These are phyloP conservation scores for Dufourea novaeangliae DNA, from an alignment of 1,140 invertebrate genomes.

Conservation along the genomic window DNA sequence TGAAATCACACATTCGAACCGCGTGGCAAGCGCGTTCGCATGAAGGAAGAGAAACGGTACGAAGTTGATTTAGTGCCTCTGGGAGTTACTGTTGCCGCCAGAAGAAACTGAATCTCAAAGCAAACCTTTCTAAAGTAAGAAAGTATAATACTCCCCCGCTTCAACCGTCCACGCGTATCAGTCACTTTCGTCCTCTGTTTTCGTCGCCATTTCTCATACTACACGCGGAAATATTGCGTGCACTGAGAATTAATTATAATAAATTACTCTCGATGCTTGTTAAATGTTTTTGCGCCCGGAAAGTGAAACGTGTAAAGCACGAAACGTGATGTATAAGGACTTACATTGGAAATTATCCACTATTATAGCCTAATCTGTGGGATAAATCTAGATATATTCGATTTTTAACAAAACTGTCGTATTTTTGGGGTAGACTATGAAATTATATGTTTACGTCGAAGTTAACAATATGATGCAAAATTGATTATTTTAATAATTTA, in stretches of 20 bases:
- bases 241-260: conserved; percentile 9
- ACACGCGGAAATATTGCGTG: neutral
- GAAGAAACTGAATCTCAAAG: conserved; percentile 45
- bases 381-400: too few relatives aligned
- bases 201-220: neutral
- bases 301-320: neutral
- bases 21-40: neutral
- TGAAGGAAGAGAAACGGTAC: conserved; percentile 31
- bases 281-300: neutral
- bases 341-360: neutral
- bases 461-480: too few relatives aligned
- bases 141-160: neutral
- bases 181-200: conserved; percentile 2
- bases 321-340: neutral
- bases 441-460: too few relatives aligned
- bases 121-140: conserved; percentile 37
- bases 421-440: too few relatives aligned
- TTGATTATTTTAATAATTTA: too few relatives aligned
- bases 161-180: conserved; percentile 18
- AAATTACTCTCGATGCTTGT: neutral
- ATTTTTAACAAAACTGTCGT: too few relatives aligned
- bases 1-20: conserved; percentile 1
- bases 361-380: too few relatives aligned
- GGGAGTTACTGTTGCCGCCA: conserved; percentile 16
- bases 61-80: conserved; percentile 36